Base-by-base conservation (phyloP, 2,113 vertebrate species). In the Ia io region DNA sequence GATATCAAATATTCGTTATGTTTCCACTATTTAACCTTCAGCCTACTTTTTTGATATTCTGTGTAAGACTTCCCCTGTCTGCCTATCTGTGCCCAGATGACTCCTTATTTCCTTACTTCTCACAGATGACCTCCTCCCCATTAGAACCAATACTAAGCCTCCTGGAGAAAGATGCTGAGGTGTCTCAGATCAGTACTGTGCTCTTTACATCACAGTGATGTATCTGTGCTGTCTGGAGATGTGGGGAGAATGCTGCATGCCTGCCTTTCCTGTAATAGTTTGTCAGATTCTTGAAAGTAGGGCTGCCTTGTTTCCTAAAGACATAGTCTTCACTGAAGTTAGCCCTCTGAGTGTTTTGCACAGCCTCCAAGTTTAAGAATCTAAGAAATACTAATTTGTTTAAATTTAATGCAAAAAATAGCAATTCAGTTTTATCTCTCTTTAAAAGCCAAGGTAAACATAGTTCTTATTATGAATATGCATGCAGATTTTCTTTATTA, bases 321-420 rank as follows among this genome's bases (percentile, higher is more conserved):
- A 18, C 10, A 56, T 32, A 37, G 4, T 73, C 49, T 70, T 79
- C 4, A 61, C 4, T 61, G 44, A 96, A 17, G 10, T 79, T 69
- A 87, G 37, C 61, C 86, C 18, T 74, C 25, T 84, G 18, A 84
- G 3, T 53, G 42, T 51, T 94, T 74, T 83, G 4, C 9, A 67
- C 4, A 61, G 16, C 6, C 18, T 32, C 22, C 23, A 76, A 47
- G 22, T 73, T 79, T 76, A 76, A 93, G 88, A 78, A 42, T 65
- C 56, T 37, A 91, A 88, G 37, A 95, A 78, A 74, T 63, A 56
- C 0, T 84, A 93, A 88, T 9, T 30, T 13, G 32, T 35, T 67
- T 47, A 86, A 82, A 91, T 84, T 51, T 73, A 87, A 93, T 73
- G 59, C 1, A 35, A 94, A 61, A 76, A n/a, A 40, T 67, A 82